Evolutionary conservation across 2,113 vertebrate genomes (phyloP), one percentile per base, ranked within the genome.

Genomic region (Dendropsophus ebraccatus): DNA sequence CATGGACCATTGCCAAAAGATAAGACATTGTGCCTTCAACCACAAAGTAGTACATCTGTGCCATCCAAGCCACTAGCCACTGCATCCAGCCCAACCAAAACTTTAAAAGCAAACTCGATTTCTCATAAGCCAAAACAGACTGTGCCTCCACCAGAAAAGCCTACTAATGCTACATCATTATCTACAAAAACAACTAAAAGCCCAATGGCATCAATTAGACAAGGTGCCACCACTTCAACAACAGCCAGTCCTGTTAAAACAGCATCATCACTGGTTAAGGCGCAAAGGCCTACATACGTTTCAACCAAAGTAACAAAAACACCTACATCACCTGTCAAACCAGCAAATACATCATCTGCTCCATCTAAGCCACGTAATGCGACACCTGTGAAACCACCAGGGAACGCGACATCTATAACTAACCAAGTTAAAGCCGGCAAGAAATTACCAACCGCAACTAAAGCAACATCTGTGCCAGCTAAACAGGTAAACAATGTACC

Each of bases 281-380:
- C 84, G 28, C 0, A 32, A 60, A 72, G 25, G 56, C 0, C 65
- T 30, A 25, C 84, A 45, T 9, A 65, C 0, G 32, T 81, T 77
- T 25, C 35, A 86, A 60, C 32, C 16, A 86, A 86, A 73, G 32
- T 37, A 23, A 4, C 65, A 32, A 85, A 85, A 85, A 72, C 37
- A 28, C 50, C 84, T 17, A 70, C 47, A 30, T 25, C 67, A 28
- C 32, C 82, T 2, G 50, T 58, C 45, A 73, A 75, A 30, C 82
- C 70, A 60, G 9, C 41, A 9, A 83, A 41, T 60, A 58, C 52
- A 37, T 10, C 60, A 35, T 37, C 60, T 70, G 23, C 35, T 49
- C 13, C 60, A 25, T 5, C 47, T 21, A 85, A 79, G 58, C 19
- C 62, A 56, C 32, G 41, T 12, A 77, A 50, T n/a, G 35, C 62